Percentiles rank a stretch among this genome's conserved stretches.
Conservation (phyloP, 2,888 invertebrate genomes). For the Sphinx pinastri region DNA sequence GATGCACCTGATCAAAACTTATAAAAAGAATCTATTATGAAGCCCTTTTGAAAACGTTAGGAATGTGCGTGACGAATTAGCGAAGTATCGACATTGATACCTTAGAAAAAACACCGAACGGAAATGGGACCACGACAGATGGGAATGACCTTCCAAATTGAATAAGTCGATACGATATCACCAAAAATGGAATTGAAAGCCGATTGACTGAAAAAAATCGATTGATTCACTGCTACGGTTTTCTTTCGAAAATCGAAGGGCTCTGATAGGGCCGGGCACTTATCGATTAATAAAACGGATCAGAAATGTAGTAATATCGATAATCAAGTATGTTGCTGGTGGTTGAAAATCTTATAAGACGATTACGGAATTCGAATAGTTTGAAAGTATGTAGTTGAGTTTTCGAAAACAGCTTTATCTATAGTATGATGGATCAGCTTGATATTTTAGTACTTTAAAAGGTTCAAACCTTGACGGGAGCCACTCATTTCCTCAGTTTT, state of each 20-base stretch:
- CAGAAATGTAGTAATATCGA: constrained; percentile 19
- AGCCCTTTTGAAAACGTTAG: constrained; percentile 60
- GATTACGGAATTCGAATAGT: too few species aligned
- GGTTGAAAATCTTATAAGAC: too few species aligned
- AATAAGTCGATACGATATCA: constrained; percentile 81
- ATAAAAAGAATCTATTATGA: constrained; percentile 58
- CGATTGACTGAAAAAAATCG: constrained; percentile 72
- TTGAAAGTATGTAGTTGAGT: too few species aligned
- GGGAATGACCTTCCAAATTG: constrained; percentile 76
- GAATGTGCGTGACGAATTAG: constrained; percentile 79
- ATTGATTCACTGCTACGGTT: constrained; percentile 70
- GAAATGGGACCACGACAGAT: constrained; percentile 76
- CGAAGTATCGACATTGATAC: constrained; percentile 66
- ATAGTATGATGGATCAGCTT: too few species aligned
- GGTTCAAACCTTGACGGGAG: too few species aligned
- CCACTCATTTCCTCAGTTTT: too few species aligned
- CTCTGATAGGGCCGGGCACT: constrained; percentile 15
- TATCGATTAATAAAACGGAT: constrained; percentile 41
- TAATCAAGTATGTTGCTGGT: constrained; percentile 39
- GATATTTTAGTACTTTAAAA: too few species aligned
- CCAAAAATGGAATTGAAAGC: constrained; percentile 79
- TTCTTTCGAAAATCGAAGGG: constrained; percentile 47
- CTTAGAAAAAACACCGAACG: constrained; percentile 64
- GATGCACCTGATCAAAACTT: constrained; percentile 52
- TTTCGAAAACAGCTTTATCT: too few species aligned